phyloP scores from a whole-genome alignment of 2,888 invertebrate genomes.

The Melipona beecheii region DNA sequence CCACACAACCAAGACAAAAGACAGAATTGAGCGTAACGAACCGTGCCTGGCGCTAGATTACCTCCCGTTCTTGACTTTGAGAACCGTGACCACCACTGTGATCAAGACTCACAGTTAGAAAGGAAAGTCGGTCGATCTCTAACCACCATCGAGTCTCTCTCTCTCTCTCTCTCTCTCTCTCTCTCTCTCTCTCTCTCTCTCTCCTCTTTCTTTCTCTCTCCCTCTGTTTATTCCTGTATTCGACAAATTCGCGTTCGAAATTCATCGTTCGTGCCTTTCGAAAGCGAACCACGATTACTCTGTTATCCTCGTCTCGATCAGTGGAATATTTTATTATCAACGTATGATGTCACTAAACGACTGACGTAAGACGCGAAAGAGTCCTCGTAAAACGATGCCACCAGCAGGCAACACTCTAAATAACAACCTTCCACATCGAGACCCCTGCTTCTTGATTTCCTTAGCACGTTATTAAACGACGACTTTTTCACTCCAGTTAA shows the following conservation, averaged over 20 bases:
- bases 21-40: conserved; percentile 55
- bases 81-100: conserved; percentile 11
- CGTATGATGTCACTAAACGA: conserved; percentile 49
- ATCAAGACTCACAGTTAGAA: conserved; percentile 22
- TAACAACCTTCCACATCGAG: not conserved
- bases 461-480: not conserved
- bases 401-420: not conserved
- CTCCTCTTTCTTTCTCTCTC: too few relatives aligned
- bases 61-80: conserved; percentile 62
- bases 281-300: not conserved
- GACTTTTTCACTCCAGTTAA: not conserved
- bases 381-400: not conserved
- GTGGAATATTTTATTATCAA: conserved; percentile 15
- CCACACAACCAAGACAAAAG: conserved; percentile 23
- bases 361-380: conserved; percentile 51
- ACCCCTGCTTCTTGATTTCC: not conserved
- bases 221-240: too few relatives aligned
- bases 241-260: not conserved
- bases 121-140: conserved; percentile 37
- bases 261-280: not conserved
- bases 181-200: too few relatives aligned
- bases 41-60: conserved; percentile 54
- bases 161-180: too few relatives aligned
- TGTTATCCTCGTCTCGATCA: not conserved
- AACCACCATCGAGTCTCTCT: not conserved